Base-by-base conservation (phyloP, 2,797 vertebrate species). In the Poliocrania exsul region DNA sequence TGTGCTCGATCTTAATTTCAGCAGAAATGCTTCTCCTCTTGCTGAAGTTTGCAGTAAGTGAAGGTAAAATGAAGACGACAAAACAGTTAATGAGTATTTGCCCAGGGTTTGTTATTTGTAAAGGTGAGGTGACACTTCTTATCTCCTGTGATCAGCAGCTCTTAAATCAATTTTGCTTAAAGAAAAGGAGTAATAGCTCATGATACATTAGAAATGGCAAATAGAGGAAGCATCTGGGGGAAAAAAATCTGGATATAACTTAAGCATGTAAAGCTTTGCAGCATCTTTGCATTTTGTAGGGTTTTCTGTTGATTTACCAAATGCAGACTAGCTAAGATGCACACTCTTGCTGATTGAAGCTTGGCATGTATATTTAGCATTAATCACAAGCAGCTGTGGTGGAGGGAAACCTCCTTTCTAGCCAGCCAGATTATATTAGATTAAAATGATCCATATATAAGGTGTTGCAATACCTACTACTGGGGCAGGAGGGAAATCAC, bases 371-470 rank as follows among this genome's bases (percentile, higher is more conserved):
- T 94, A 93, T 94, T 96, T 93, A 95, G 87, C 69, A 88, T 94
- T 96, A 96, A 96, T 96, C 87, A 95, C 80, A 93, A 92, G 87
- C 92, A 95, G 93, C 93, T 93, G 75, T 67, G 71, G 85, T 92
- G 51, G 66, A 94, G 70, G 89, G 77, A 88, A 95, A 88, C 95
- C 92, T 91, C 65, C 92, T 88, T 96, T 94, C 87, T 60, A 95
- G 89, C 85, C 95, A 96, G 87, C 87, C 93, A 96, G 93, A 96
- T 97, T 96, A 96, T 95, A 94, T 95, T 96, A 96, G 95, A 96
- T 97, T 96, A 96, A 96, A 97, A 96, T 97, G 92, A 96, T 95
- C 96, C 93, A 81, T 94, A 93, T 92, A 91, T 94, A 97, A 97
- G 92, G 96, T 96, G 91, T 94, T 95, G 91, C 77, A 74, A 94